phyloP scores from a whole-genome alignment of 2,113 vertebrate genomes.

The Hippolais icterina region DNA sequence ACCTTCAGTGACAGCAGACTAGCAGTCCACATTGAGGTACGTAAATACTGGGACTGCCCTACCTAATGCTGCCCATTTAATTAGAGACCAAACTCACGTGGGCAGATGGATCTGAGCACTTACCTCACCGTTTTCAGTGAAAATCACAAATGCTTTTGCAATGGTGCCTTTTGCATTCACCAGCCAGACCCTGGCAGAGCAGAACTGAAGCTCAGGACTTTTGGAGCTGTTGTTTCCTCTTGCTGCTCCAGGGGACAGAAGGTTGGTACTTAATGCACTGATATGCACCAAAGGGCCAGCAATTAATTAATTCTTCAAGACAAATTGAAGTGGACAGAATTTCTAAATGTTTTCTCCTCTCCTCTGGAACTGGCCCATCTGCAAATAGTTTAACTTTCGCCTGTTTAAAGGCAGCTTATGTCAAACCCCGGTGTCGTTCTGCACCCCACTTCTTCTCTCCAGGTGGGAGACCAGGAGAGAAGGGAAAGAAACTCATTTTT shows the following conservation, averaged over 20 bases:
- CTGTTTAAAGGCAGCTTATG: neutral
- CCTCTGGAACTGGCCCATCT: neutral
- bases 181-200: neutral
- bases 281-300: neutral
- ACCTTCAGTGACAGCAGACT: neutral
- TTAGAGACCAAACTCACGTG: neutral
- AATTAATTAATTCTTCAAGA: constrained; percentile 37
- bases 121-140: neutral
- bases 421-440: neutral
- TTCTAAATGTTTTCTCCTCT: neutral
- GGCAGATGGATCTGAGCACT: neutral
- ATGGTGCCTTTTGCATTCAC: neutral
- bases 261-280: neutral
- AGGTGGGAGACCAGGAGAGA: neutral
- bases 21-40: rapidly evolving
- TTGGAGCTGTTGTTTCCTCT: neutral
- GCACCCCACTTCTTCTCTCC: neutral
- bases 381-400: neutral
- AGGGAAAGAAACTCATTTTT: neutral
- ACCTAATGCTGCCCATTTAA: neutral
- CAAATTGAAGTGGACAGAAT: constrained; percentile 2
- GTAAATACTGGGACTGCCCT: neutral
- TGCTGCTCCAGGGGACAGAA: neutral
- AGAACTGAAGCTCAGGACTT: neutral
- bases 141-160: neutral